These are phyloP conservation scores for Eulemur mongoz DNA, from an alignment of 2,797 vertebrate species.

Conservation along the genomic window DNA sequence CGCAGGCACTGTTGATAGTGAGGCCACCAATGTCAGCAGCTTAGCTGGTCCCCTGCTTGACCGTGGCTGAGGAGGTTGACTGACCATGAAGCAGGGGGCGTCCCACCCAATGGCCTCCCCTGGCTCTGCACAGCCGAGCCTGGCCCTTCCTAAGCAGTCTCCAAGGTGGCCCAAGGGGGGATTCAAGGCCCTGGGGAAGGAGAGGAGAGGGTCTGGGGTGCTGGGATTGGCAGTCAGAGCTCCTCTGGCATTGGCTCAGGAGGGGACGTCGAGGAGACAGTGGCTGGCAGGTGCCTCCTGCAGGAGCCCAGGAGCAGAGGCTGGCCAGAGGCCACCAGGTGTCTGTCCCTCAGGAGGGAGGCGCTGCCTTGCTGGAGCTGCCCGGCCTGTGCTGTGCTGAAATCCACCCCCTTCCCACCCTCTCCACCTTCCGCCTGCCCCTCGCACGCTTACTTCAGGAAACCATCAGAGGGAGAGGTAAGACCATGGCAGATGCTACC, in stretches of 20 bases:
- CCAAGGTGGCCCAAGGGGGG: no score
- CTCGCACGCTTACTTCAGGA: not conserved
- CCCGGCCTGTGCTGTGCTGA: not conserved
- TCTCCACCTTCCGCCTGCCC: not conserved
- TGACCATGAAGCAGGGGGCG: not conserved
- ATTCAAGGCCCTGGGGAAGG: not conserved
- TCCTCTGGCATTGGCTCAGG: not conserved
- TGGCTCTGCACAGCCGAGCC: not conserved
- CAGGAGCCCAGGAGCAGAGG: fast-evolving
- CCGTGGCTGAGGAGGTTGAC: not conserved
- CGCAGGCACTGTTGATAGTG: not conserved
- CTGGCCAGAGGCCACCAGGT: fast-evolving
- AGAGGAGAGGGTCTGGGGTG: not conserved
- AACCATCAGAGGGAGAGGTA: not conserved
- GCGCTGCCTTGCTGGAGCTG: fast-evolving
- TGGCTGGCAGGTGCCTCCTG: fast-evolving
- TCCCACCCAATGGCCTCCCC: no score
- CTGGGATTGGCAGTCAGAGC: not conserved
- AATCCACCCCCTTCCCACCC: fast-evolving
- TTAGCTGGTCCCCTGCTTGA: not conserved
- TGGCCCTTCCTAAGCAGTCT: no score
- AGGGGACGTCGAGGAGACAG: not conserved
- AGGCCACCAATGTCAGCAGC: not conserved
- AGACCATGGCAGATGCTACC: fast-evolving
- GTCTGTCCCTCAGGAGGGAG: not conserved